Conservation (phyloP, 2,888 invertebrate genomes). For the Melitaea athalia region DNA sequence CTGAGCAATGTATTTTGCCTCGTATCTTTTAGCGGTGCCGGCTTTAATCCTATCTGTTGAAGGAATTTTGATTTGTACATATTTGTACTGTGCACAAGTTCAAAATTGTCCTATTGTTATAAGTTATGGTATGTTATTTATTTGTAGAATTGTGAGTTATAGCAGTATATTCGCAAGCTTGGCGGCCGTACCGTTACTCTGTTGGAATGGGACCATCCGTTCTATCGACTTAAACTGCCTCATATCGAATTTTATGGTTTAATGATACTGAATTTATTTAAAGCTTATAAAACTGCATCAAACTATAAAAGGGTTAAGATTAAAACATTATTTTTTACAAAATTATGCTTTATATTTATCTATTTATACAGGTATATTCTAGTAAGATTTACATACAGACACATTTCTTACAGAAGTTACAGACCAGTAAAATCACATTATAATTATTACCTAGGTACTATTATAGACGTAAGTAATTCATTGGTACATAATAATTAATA, state of each 20-base stretch:
- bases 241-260: slow-evolving; percentile 35
- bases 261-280: slow-evolving; percentile 19
- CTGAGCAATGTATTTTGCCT: not conserved
- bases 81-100: not conserved
- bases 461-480: not conserved
- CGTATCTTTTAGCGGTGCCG: not conserved
- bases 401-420: not conserved
- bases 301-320: not conserved
- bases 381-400: not conserved
- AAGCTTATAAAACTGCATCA: not conserved
- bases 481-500: not conserved
- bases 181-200: slow-evolving; percentile 65
- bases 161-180: slow-evolving; percentile 56
- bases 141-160: slow-evolving; percentile 43
- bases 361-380: not conserved
- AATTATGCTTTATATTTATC: not conserved
- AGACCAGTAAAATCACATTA: not conserved
- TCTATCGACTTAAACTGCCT: slow-evolving; percentile 63
- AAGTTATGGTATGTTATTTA: slow-evolving; percentile 15
- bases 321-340: not conserved
- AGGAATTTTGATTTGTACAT: slow-evolving; percentile 15
- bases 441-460: not conserved
- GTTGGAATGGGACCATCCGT: slow-evolving; percentile 73
- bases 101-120: slow-evolving; percentile 13
- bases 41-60: slow-evolving; percentile 11